phyloP scores from a whole-genome alignment of 30 jellyfish, hydroid and myxozoan genomes.

The Turritopsis rubra region DNA sequence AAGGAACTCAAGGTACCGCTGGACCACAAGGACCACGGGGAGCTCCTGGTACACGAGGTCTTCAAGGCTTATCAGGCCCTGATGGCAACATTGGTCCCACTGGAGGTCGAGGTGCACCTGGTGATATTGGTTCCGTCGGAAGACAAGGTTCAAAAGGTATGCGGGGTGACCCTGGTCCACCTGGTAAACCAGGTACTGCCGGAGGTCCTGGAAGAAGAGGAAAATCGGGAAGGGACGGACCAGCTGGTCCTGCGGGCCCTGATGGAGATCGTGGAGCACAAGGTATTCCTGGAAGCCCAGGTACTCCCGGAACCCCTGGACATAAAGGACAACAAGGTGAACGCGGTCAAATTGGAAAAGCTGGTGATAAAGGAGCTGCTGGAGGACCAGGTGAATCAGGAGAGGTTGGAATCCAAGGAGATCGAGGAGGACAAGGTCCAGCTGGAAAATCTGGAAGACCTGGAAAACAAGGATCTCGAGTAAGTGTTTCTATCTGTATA shows the following conservation, averaged over 20 bases:
- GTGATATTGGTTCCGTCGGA: constrained; percentile 57
- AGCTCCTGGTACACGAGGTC: constrained; percentile 45
- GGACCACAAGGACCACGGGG: constrained; percentile 51
- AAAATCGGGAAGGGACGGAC: constrained; percentile 32
- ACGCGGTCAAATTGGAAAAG: constrained; percentile 40
- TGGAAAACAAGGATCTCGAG: constrained; percentile 51
- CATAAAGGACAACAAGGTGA: constrained; percentile 46
- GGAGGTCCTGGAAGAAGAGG: constrained; percentile 70
- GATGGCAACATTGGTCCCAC: constrained; percentile 60
- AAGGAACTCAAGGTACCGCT: constrained; percentile 52
- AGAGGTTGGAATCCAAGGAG: constrained; percentile 43
- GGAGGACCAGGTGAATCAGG: constrained; percentile 80
- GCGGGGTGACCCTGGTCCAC: constrained; percentile 57
- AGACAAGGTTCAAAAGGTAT: constrained; percentile 27
- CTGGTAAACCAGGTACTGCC: constrained; percentile 62
- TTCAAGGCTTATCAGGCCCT: constrained; percentile 49
- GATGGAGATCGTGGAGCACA: constrained; percentile 58
- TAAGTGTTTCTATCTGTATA: neutral
- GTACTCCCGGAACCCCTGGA: constrained; percentile 46
- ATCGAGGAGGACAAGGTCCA: constrained; percentile 46
- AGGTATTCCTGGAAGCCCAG: constrained; percentile 64
- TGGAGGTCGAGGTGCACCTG: constrained; percentile 74
- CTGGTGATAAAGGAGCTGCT: constrained; percentile 37
- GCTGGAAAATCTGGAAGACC: constrained; percentile 80
- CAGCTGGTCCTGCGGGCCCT: constrained; percentile 50